Percentiles rank a stretch among this genome's conserved stretches.
Conservation (phyloP, 1,140 invertebrate species). For the Drosophila auraria region DNA sequence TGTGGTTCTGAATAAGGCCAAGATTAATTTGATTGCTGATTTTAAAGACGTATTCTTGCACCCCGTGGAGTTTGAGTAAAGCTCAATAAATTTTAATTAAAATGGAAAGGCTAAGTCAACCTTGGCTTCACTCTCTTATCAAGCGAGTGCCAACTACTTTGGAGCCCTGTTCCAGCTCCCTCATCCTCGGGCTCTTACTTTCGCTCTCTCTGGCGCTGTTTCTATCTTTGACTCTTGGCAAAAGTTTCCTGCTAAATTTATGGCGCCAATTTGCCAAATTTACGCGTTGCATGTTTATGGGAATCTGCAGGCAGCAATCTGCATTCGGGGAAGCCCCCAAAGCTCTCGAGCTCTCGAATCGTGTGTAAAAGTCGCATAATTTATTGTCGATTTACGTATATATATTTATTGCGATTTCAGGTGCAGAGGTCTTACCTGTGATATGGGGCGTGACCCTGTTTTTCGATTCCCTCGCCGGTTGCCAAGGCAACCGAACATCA, state of each 20-base stretch:
- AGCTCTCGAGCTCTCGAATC: conserved; percentile 12
- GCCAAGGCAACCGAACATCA: not conserved
- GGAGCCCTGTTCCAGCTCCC: not conserved
- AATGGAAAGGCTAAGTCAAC: conserved; percentile 33
- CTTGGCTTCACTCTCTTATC: conserved; percentile 42
- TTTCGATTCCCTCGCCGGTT: not conserved
- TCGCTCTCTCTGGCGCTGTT: conserved; percentile 13
- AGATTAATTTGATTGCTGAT: too few species aligned
- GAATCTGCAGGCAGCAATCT: conserved; percentile 24
- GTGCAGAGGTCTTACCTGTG: not conserved
- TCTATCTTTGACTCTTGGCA: conserved; percentile 44
- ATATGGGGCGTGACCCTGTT: not conserved
- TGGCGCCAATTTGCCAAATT: conserved; percentile 70
- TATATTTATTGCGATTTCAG: conserved; percentile 46
- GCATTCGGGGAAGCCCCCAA: conserved; percentile 21
- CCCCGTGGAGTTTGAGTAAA: too few species aligned
- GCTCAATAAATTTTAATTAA: conserved; percentile 61
- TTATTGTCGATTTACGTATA: conserved; percentile 61
- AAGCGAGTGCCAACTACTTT: conserved; percentile 33
- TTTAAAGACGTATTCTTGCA: not conserved
- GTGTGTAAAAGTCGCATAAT: conserved; percentile 67
- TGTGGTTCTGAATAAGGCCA: too few species aligned
- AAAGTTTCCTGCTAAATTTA: conserved; percentile 65
- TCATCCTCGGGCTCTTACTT: conserved; percentile 8
- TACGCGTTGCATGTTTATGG: conserved; percentile 55